Evolutionary conservation across 2,888 invertebrate species (phyloP).

Genomic region (Blastobasis adustella): DNA sequence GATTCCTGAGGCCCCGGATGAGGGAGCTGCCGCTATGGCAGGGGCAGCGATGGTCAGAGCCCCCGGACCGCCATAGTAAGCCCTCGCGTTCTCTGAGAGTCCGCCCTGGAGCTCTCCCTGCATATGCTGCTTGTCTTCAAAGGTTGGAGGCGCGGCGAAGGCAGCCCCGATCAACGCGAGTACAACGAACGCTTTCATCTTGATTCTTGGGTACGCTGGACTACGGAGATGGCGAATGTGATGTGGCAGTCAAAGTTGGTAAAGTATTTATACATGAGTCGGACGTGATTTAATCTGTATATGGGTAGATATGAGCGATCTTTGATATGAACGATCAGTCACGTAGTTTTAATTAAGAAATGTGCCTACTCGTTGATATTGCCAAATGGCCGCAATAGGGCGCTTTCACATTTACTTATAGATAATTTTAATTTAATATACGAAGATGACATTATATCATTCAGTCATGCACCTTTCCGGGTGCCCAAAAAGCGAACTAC

Average conservation of each 20-base stretch:
- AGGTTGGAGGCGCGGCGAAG: slow-evolving; percentile 17
- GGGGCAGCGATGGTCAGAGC: background rate
- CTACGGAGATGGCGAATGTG: slow-evolving; percentile 5
- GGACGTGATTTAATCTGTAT: no score
- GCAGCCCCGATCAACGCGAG: slow-evolving; percentile 14
- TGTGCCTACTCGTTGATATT: no score
- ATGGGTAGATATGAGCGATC: no score
- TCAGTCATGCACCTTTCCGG: no score
- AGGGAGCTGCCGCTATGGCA: background rate
- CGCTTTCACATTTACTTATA: no score
- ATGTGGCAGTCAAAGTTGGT: background rate
- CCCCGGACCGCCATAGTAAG: slow-evolving; percentile 5
- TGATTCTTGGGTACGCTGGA: slow-evolving; percentile 1
- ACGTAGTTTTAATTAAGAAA: no score
- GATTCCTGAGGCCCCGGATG: background rate
- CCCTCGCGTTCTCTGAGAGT: slow-evolving; percentile 4
- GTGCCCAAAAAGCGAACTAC: no score
- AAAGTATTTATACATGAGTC: no score
- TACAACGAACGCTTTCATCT: slow-evolving; percentile 19
- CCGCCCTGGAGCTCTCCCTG: slow-evolving; percentile 9
- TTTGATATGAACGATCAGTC: no score
- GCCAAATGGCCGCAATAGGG: no score
- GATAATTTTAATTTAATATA: no score
- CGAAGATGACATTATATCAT: no score
- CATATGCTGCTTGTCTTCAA: slow-evolving; percentile 3